Evolutionary conservation across 2,113 vertebrate genomes (phyloP).

Genomic region (Mesitornis unicolor): DNA sequence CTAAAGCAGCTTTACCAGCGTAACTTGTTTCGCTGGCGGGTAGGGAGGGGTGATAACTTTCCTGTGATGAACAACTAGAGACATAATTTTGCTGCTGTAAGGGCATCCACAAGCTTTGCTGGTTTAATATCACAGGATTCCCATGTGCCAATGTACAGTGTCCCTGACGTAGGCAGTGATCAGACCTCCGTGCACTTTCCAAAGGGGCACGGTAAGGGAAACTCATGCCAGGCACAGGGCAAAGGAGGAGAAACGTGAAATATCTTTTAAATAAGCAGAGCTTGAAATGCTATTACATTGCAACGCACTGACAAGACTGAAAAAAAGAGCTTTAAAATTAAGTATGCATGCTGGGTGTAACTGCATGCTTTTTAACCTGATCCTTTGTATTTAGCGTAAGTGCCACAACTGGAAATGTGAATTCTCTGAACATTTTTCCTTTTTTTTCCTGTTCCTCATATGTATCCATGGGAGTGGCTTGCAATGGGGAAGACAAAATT

Average conservation of each 20-base stretch:
- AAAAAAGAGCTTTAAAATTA: not conserved
- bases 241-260: not conserved
- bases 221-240: not conserved
- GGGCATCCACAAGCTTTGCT: conserved; percentile 6
- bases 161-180: fast-evolving
- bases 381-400: not conserved
- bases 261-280: not conserved
- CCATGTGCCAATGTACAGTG: not conserved
- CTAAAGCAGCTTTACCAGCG: conserved; percentile 42
- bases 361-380: not conserved
- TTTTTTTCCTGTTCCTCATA: not conserved
- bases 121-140: not conserved
- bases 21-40: conserved; percentile 29
- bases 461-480: not conserved
- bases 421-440: not conserved
- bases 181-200: not conserved
- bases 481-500: not conserved
- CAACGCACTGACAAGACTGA: not conserved
- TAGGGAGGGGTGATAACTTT: conserved; percentile 50
- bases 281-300: not conserved
- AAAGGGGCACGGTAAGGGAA: not conserved
- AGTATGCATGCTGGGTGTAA: not conserved
- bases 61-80: conserved; percentile 15
- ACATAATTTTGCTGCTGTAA: not conserved
- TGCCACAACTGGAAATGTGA: not conserved